phyloP scores from a whole-genome alignment of 2,797 vertebrate genomes.

The Trematomus bernacchii region DNA sequence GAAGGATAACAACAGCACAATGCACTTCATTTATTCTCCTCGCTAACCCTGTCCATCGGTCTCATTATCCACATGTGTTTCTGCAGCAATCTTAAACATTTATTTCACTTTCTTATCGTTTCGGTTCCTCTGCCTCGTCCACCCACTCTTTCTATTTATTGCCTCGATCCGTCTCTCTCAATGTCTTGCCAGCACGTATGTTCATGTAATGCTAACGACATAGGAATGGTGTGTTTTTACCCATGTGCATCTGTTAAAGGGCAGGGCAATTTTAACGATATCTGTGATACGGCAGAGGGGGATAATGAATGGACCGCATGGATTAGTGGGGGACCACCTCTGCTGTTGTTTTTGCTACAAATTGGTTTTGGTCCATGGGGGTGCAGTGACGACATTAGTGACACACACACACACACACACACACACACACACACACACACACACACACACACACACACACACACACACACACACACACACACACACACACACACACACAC shows the following conservation, averaged over 20 bases:
- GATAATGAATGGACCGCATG: constrained; percentile 66
- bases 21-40: constrained; percentile 29
- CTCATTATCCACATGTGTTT: constrained; percentile 34
- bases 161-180: constrained; percentile 12
- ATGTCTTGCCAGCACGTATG: constrained; percentile 20
- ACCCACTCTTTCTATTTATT: constrained; percentile 36
- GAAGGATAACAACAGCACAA: constrained; percentile 33
- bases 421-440: no score
- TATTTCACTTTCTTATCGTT: constrained; percentile 1
- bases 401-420: background rate
- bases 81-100: constrained; percentile 6
- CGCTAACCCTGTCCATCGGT: constrained; percentile 8
- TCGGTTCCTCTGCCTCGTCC: constrained; percentile 12
- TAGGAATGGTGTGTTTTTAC: constrained; percentile 41
- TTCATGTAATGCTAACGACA: constrained; percentile 44
- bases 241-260: constrained; percentile 47
- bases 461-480: no score
- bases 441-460: no score
- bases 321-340: constrained; percentile 60
- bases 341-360: constrained; percentile 41
- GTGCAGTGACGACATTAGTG: constrained; percentile 34
- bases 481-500: background rate
- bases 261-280: constrained; percentile 63
- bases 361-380: constrained; percentile 38
- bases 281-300: constrained; percentile 47